Percentiles rank a stretch among this genome's conserved stretches.
Evolutionary conservation across 2,797 vertebrate species (phyloP).

Genomic region (Coilia nasus): DNA sequence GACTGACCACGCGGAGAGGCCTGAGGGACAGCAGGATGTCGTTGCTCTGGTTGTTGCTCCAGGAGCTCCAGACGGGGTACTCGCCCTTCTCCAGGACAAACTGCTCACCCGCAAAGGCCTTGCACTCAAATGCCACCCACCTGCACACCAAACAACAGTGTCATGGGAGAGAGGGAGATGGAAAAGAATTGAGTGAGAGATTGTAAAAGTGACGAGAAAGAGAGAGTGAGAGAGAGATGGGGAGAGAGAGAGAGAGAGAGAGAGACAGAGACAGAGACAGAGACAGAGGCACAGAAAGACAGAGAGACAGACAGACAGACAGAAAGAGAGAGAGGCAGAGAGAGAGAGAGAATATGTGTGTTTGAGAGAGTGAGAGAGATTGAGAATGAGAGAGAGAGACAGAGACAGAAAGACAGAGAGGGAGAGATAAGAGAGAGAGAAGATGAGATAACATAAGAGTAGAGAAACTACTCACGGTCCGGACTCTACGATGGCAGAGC

Average conservation of each 20-base stretch:
- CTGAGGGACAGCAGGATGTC: constrained; percentile 85
- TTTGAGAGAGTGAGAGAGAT: background rate
- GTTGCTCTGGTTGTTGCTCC: constrained; percentile 88
- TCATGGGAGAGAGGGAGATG: background rate
- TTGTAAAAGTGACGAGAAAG: background rate
- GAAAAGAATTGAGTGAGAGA: no score
- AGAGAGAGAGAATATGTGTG: background rate
- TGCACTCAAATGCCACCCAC: constrained; percentile 78
- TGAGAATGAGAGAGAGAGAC: background rate
- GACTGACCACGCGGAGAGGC: constrained; percentile 83
- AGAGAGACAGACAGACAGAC: background rate
- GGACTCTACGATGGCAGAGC: constrained; percentile 86
- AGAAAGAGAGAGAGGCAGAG: constrained; percentile 25
- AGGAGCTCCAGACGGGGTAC: constrained; percentile 90
- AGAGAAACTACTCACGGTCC: constrained; percentile 83
- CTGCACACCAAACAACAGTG: constrained; percentile 52
- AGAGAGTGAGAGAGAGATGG: background rate
- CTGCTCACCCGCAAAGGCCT: constrained; percentile 81
- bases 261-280: background rate
- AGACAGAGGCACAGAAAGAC: background rate
- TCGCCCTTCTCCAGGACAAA: constrained; percentile 92
- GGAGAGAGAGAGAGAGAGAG: background rate
- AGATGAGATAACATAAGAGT: background rate
- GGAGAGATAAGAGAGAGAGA: background rate
- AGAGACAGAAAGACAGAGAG: background rate